These are phyloP conservation scores for Caenorhabditis uteleia DNA, from an alignment of 2,888 invertebrate species.

Conservation along the genomic window DNA sequence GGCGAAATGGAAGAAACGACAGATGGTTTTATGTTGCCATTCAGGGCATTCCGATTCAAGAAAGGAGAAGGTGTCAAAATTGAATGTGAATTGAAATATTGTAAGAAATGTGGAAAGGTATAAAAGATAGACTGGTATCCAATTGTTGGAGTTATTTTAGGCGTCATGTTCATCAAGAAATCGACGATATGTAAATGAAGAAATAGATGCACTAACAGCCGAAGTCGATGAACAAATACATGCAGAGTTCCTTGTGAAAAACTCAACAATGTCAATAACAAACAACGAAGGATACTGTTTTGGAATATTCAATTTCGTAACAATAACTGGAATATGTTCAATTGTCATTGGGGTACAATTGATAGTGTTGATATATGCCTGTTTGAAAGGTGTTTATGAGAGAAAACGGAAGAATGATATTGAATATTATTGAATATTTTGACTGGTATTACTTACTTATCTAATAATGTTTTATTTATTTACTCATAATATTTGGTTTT, in stretches of 20 bases:
- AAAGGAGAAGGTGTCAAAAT: conserved; percentile 40
- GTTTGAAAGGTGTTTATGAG: too few relatives aligned
- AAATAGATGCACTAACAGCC: not conserved
- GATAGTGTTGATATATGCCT: too few relatives aligned
- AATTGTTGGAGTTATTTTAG: conserved; percentile 7
- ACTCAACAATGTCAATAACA: not conserved
- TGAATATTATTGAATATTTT: too few relatives aligned
- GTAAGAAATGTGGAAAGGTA: conserved; percentile 41
- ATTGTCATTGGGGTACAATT: too few relatives aligned
- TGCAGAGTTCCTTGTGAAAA: conserved; percentile 28
- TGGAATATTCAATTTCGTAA: too few relatives aligned
- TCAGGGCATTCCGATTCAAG: conserved; percentile 47
- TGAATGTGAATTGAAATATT: conserved; percentile 37
- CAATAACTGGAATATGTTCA: too few relatives aligned
- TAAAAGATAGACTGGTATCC: not conserved
- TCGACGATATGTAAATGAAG: conserved; percentile 8
- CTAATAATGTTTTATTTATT: too few relatives aligned
- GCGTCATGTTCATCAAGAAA: conserved; percentile 15
- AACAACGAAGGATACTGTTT: conserved; percentile 11
- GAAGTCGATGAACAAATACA: conserved; percentile 19
- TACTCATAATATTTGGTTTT: too few relatives aligned
- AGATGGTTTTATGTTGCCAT: conserved; percentile 41
- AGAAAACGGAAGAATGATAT: too few relatives aligned
- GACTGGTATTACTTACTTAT: too few relatives aligned
- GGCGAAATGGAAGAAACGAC: conserved; percentile 31